Base-by-base conservation (phyloP, 2,113 vertebrate genomes). In the Myiopsitta monachus region DNA sequence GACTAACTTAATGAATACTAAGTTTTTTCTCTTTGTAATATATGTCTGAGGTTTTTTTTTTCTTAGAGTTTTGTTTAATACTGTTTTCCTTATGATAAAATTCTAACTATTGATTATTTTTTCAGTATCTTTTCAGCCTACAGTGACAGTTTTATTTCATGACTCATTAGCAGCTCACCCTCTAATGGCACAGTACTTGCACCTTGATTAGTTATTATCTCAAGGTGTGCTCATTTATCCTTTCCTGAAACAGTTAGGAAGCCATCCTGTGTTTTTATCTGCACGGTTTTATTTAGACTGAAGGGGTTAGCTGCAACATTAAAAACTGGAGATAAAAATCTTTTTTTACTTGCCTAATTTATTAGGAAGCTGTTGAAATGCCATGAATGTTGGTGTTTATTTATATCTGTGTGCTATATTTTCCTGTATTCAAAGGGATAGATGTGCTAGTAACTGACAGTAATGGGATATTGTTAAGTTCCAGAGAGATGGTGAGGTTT, bases 131-230 rank as follows among this genome's bases (percentile, higher is more conserved):
- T 97, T 97, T 97, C 93, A 95, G 92, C 91, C 95, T 83, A 46
- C 74, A 68, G 11, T 64, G 87, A 90, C 92, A 92, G 88, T 78
- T 98, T 97, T 96, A 94, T 97, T 97, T 97, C 90, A 93, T 36
- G 33, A 95, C 93, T 97, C 98, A 98, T 98, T 97, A 98, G 91
- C 67, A 94, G 90, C 76, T 97, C 67, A 41, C 59, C 72, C 79
- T 83, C 85, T 97, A 95, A 96, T 85, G 89, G 78, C 43, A 64
- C 43, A 78, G 44, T 27, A 78, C 68, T 83, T 93, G 69, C 83
- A 55, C 89, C 88, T 92, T 64, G 91, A 96, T 93, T 95, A 97
- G 88, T 92, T 96, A 54, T 93, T 97, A 94, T 97, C 85, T 90
- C 89, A 96, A 97, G 91, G 87, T 96, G 88, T 89, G 83, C 62